A percentile compares a stretch with the other conserved stretches of the same genome.
Conservation (phyloP, 2,888 invertebrate species). For the Augochlorella aurata region DNA sequence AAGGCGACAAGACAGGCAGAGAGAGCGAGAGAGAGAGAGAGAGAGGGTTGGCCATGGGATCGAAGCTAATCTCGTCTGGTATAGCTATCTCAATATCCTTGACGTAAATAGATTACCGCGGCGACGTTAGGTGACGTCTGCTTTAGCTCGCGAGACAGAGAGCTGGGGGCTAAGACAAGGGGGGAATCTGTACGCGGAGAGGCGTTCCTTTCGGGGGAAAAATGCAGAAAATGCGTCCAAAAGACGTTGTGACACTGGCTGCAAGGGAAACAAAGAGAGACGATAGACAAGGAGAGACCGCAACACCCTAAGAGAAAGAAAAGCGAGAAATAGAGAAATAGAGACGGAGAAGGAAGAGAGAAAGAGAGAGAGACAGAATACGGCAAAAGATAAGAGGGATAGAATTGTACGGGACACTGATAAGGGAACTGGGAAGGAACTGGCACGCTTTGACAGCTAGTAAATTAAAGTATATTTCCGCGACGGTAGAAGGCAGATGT, state of each 20-base stretch:
- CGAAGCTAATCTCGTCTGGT: constrained; percentile 61
- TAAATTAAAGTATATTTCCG: constrained; percentile 70
- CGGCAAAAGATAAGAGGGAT: constrained; percentile 18
- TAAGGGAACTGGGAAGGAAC: constrained; percentile 63
- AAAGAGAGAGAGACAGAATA: background rate
- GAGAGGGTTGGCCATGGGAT: constrained; percentile 27
- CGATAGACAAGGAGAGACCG: background rate
- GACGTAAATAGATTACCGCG: constrained; percentile 67
- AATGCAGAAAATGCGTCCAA: constrained; percentile 62
- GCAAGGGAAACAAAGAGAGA: background rate
- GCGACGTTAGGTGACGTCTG: constrained; percentile 54
- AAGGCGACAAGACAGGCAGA: no score
- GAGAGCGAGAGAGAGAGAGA: background rate
- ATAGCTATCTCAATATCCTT: constrained; percentile 65
- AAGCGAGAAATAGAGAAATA: no score
- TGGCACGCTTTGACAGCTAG: constrained; percentile 69
- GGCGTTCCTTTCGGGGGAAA: constrained; percentile 34
- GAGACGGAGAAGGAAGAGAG: background rate
- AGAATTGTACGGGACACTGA: constrained; percentile 59
- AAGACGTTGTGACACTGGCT: constrained; percentile 41
- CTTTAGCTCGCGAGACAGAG: constrained; percentile 55
- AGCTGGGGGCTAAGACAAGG: constrained; percentile 10
- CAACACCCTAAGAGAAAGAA: background rate
- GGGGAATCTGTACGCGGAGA: constrained; percentile 51
- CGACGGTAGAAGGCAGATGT: constrained; percentile 65